Percentiles rank a stretch among this genome's conserved stretches.
Evolutionary conservation across 2,113 vertebrate species (phyloP).

Genomic region (Nycticebus coucang): DNA sequence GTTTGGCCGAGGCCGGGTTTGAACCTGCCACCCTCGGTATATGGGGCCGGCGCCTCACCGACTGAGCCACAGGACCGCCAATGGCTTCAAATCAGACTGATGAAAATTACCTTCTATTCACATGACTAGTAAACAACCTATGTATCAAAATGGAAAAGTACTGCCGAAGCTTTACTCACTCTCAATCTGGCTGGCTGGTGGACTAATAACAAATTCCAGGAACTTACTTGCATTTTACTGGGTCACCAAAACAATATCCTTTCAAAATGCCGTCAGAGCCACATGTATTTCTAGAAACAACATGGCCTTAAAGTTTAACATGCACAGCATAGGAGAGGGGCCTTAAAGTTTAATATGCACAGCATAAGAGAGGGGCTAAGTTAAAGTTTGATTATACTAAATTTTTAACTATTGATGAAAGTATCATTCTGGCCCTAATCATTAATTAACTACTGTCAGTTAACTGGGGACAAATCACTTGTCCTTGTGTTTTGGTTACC

Average conservation of each 20-base stretch:
- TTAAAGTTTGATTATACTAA: background rate
- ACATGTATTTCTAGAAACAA: constrained; percentile 20
- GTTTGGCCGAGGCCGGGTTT: no score
- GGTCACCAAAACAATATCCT: background rate
- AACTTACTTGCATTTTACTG: constrained; percentile 12
- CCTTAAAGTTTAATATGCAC: background rate
- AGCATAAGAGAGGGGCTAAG: background rate
- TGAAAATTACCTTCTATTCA: constrained; percentile 16
- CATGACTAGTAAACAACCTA: background rate
- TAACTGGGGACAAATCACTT: constrained; percentile 1
- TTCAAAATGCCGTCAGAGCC: constrained; percentile 2
- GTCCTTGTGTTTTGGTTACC: background rate
- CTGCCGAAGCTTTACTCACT: background rate
- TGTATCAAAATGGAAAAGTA: background rate
- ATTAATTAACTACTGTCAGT: background rate
- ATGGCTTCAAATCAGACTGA: background rate
- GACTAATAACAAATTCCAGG: background rate
- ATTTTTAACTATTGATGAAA: background rate
- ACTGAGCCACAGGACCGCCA: no score
- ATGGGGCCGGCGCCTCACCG: no score
- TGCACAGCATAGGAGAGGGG: background rate
- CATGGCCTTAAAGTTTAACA: background rate
- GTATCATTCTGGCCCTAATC: background rate
- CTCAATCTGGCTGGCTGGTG: background rate
- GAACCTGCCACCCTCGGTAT: no score